Conservation (phyloP, 2,113 vertebrate genomes). For the Euleptes europaea region DNA sequence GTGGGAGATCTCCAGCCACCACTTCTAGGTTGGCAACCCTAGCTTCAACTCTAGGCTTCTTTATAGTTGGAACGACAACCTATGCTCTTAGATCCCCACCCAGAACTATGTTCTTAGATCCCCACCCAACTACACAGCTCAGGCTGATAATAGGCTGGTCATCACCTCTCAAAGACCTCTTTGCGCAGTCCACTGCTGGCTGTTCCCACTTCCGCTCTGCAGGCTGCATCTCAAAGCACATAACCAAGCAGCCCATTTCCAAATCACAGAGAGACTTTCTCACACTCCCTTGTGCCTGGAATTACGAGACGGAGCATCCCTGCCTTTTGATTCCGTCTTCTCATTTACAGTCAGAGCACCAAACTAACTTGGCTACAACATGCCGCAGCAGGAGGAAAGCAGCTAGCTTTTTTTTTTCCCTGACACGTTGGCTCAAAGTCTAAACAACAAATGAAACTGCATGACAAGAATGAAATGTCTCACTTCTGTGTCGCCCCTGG, state of each 20-base stretch:
- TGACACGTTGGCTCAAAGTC: slow-evolving; percentile 13
- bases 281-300: neutral
- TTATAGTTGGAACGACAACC: too few relatives aligned
- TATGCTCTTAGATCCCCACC: too few relatives aligned
- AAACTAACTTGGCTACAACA: neutral
- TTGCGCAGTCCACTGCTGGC: neutral
- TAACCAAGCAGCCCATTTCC: neutral
- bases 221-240: neutral
- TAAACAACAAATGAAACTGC: neutral
- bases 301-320: neutral
- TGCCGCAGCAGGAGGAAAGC: neutral
- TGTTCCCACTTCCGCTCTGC: neutral
- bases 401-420: neutral
- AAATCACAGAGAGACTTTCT: neutral
- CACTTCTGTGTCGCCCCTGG: neutral
- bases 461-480: slow-evolving; percentile 7
- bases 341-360: neutral
- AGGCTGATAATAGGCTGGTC: neutral
- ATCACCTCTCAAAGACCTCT: neutral
- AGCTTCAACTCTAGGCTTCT: too few relatives aligned
- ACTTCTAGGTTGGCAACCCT: too few relatives aligned
- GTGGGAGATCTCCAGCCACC: too few relatives aligned
- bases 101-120: too few relatives aligned
- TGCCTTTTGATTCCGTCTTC: neutral
- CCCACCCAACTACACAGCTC: neutral